Conservation (phyloP, 2,113 vertebrate genomes). For the Phrynosoma blainvillii region DNA sequence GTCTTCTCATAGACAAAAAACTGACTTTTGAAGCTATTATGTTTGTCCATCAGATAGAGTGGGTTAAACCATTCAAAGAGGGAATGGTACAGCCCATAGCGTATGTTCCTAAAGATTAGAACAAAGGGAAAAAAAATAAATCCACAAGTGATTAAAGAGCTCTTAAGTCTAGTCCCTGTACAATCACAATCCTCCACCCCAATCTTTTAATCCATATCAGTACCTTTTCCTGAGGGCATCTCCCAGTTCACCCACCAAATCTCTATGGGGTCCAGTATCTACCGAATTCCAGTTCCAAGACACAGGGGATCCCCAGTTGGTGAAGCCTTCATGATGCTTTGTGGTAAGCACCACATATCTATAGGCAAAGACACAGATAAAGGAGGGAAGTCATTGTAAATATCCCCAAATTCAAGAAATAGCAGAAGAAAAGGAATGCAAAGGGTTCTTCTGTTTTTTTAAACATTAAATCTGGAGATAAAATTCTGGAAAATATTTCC, state of each 20-base stretch:
- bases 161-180: neutral
- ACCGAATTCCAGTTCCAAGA: constrained; percentile 98
- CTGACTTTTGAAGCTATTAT: constrained; percentile 87
- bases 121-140: constrained; percentile 39
- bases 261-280: constrained; percentile 87
- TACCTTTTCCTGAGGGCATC: constrained; percentile 87
- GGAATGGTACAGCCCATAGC: constrained; percentile 92
- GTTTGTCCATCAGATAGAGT: constrained; percentile 89
- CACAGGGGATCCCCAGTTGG: constrained; percentile 87
- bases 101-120: constrained; percentile 81
- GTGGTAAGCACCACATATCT: constrained; percentile 95
- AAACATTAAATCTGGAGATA: neutral
- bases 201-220: neutral
- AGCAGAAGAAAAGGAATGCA: neutral
- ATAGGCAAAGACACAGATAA: neutral
- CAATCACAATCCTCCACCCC: neutral
- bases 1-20: constrained; percentile 84
- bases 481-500: neutral
- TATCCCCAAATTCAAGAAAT: neutral
- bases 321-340: constrained; percentile 96
- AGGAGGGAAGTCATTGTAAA: neutral
- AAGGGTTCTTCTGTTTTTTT: neutral
- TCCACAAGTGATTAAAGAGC: neutral
- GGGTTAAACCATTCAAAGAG: constrained; percentile 96
- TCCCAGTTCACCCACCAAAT: constrained; percentile 90